Conservation (phyloP, 1,140 invertebrate species). For the Meloidogyne exigua region DNA sequence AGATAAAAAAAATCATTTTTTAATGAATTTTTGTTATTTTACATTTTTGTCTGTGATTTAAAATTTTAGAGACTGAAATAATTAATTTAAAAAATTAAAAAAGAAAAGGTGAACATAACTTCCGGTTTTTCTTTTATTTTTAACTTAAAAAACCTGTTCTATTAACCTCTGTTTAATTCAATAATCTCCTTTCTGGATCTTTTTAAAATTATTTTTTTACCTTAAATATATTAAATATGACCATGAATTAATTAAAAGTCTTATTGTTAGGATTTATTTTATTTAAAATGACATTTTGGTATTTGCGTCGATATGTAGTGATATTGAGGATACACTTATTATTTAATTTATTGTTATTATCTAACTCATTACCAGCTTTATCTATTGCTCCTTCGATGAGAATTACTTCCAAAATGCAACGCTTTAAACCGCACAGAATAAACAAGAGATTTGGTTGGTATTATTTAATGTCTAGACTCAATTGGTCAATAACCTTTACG, state of each 20-base stretch:
- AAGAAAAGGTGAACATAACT: background rate
- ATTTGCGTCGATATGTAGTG: background rate
- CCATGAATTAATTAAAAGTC: background rate
- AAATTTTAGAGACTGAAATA: too few species aligned
- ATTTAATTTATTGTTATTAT: background rate
- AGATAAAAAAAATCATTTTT: slow-evolving; percentile 26
- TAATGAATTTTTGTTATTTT: background rate
- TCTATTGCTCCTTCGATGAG: background rate
- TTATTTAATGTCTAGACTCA: background rate
- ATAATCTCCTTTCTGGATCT: background rate
- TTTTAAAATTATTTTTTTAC: background rate
- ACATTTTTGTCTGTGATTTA: too few species aligned
- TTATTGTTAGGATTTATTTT: background rate
- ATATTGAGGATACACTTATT: background rate
- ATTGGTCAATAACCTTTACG: too few species aligned
- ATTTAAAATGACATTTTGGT: background rate
- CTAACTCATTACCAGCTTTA: background rate
- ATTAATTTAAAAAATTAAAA: too few species aligned
- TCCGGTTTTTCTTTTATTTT: background rate
- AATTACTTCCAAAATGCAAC: background rate
- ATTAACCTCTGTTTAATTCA: background rate
- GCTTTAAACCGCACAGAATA: background rate
- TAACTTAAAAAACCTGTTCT: background rate
- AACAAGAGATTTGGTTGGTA: background rate
- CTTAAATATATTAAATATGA: background rate